Conservation (phyloP, 2,113 vertebrate genomes). For the Psilopogon haemacephalus region DNA sequence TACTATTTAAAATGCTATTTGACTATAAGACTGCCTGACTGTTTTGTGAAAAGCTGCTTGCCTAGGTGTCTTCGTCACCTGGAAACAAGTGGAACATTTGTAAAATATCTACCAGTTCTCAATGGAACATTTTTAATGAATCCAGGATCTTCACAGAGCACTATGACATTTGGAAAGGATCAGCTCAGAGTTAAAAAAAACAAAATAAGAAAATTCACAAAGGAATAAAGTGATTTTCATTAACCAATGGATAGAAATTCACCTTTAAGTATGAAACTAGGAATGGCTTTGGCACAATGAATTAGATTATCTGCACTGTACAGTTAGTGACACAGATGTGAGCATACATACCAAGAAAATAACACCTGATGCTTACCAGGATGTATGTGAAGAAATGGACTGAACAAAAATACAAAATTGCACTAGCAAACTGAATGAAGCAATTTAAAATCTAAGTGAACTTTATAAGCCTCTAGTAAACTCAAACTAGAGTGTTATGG, state of each 20-base stretch:
- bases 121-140: constrained; percentile 63
- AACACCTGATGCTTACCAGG: background rate
- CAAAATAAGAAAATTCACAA: constrained; percentile 52
- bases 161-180: constrained; percentile 72
- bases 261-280: constrained; percentile 35
- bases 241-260: constrained; percentile 52
- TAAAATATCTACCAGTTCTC: constrained; percentile 55
- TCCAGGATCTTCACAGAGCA: constrained; percentile 27
- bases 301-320: background rate
- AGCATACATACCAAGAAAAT: background rate
- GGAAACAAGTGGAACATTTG: constrained; percentile 53
- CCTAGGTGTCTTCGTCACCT: constrained; percentile 10
- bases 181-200: constrained; percentile 29
- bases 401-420: background rate
- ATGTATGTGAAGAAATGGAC: rapidly evolving
- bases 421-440: background rate
- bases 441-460: background rate
- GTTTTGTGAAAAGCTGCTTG: background rate
- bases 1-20: background rate
- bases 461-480: background rate
- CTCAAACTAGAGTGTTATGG: constrained; percentile 10
- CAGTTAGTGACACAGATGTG: background rate
- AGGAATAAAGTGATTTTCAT: constrained; percentile 46
- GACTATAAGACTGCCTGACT: background rate
- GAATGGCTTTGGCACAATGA: background rate